These are phyloP conservation scores for Neotoma lepida DNA, from an alignment of 2,113 vertebrate genomes.

Conservation along the genomic window DNA sequence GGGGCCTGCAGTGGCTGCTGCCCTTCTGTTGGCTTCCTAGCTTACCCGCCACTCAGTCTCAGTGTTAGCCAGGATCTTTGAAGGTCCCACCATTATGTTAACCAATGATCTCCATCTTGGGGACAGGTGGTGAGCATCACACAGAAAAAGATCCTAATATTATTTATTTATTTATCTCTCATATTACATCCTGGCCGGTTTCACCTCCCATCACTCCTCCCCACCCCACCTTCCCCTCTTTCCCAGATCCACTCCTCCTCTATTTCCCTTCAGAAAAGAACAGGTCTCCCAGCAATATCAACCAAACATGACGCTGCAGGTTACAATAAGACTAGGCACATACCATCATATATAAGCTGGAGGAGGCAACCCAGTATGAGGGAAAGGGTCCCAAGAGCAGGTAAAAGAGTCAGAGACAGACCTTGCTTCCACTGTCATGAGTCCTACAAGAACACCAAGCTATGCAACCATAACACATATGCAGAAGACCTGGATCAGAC, in stretches of 20 bases:
- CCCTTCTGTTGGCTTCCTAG: neutral
- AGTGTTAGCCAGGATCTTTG: neutral
- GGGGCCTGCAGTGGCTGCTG: neutral
- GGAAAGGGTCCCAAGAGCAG: neutral
- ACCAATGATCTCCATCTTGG: neutral
- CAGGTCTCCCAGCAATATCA: neutral
- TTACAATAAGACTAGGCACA: neutral
- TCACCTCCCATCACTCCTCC: neutral
- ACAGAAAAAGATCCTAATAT: neutral
- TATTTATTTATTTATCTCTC: neutral
- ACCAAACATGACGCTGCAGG: neutral
- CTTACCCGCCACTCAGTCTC: neutral
- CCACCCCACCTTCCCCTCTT: neutral
- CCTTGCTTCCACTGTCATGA: neutral
- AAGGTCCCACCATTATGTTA: neutral
- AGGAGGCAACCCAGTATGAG: neutral
- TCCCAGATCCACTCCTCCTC: neutral
- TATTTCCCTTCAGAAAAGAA: neutral
- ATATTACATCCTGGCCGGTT: neutral
- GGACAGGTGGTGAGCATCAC: neutral
- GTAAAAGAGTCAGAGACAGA: neutral
- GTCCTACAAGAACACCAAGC: neutral
- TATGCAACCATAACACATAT: neutral
- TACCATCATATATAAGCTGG: neutral
- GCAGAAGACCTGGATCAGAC: neutral